A percentile compares a stretch with the other conserved stretches of the same genome.
These are phyloP conservation scores for Trichogramma evanescens DNA, from an alignment of 2,888 invertebrate species.

Conservation along the genomic window DNA sequence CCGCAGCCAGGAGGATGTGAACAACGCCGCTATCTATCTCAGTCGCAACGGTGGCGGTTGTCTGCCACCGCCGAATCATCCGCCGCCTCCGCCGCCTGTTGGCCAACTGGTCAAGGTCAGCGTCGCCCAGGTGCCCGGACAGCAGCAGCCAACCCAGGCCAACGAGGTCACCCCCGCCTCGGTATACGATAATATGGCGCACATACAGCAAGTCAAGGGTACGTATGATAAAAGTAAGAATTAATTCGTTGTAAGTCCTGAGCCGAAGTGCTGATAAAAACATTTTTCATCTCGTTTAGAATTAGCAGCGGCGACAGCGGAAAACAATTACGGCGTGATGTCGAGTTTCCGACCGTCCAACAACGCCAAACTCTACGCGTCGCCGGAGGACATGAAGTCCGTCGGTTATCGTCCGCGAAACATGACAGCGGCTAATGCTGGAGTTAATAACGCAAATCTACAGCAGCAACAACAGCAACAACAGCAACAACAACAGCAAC, in stretches of 20 bases:
- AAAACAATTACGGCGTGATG: slow-evolving; percentile 56
- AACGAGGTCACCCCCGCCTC: slow-evolving; percentile 43
- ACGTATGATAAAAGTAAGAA: background rate
- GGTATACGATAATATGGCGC: slow-evolving; percentile 45
- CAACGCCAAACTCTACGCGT: slow-evolving; percentile 80
- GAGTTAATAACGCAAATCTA: too few relatives aligned
- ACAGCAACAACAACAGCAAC: too few relatives aligned
- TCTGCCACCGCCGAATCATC: slow-evolving; percentile 72
- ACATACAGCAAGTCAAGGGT: slow-evolving; percentile 49
- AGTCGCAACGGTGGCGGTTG: slow-evolving; percentile 44
- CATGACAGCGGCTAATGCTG: too few relatives aligned
- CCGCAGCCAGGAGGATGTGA: slow-evolving; percentile 67
- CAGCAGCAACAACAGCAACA: too few relatives aligned
- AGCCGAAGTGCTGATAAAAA: background rate
- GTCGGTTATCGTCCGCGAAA: slow-evolving; percentile 57
- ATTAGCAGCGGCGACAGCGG: slow-evolving; percentile 41
- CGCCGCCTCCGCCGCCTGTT: slow-evolving; percentile 74
- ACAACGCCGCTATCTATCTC: slow-evolving; percentile 37
- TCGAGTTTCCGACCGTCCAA: slow-evolving; percentile 86
- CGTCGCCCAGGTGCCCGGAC: slow-evolving; percentile 42
- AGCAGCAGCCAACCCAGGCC: background rate
- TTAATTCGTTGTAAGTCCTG: background rate
- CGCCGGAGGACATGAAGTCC: slow-evolving; percentile 75
- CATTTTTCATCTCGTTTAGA: slow-evolving; percentile 34
- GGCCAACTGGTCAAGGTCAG: slow-evolving; percentile 66